Evolutionary conservation across 2,797 vertebrate genomes (phyloP).

Genomic region (Sciurus carolinensis): DNA sequence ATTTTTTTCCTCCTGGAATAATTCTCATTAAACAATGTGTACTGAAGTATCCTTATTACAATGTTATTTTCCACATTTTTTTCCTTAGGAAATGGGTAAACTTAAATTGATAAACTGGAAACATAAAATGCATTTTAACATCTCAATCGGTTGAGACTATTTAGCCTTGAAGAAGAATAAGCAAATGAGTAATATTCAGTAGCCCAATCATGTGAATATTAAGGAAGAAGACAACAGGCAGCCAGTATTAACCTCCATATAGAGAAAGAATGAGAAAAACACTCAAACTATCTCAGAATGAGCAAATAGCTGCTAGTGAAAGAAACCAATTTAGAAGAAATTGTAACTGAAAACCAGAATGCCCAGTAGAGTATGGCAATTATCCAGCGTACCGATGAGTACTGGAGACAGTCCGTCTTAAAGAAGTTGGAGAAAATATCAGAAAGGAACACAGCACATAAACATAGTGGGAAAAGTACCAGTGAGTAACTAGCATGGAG

Average conservation of each 20-base stretch:
- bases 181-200: conserved; percentile 41
- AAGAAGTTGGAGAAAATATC: neutral
- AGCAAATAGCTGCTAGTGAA: conserved; percentile 8
- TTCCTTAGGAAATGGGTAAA: neutral
- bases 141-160: neutral
- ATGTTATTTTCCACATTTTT: conserved; percentile 10
- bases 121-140: neutral
- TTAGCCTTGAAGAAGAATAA: conserved; percentile 46
- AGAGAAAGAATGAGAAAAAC: neutral
- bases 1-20: neutral
- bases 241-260: conserved; percentile 56
- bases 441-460: neutral
- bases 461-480: neutral
- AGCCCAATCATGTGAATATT: conserved; percentile 22
- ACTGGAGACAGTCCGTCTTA: neutral
- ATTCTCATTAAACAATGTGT: neutral
- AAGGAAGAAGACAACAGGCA: conserved; percentile 35
- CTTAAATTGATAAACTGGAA: conserved; percentile 43
- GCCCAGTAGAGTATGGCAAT: neutral
- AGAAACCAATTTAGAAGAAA: conserved; percentile 37
- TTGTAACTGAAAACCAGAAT: conserved; percentile 21
- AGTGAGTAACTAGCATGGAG: neutral
- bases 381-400: neutral
- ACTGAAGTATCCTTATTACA: neutral
- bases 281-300: conserved; percentile 19